phyloP scores from a whole-genome alignment of 2,113 vertebrate species.

The Parus major region DNA sequence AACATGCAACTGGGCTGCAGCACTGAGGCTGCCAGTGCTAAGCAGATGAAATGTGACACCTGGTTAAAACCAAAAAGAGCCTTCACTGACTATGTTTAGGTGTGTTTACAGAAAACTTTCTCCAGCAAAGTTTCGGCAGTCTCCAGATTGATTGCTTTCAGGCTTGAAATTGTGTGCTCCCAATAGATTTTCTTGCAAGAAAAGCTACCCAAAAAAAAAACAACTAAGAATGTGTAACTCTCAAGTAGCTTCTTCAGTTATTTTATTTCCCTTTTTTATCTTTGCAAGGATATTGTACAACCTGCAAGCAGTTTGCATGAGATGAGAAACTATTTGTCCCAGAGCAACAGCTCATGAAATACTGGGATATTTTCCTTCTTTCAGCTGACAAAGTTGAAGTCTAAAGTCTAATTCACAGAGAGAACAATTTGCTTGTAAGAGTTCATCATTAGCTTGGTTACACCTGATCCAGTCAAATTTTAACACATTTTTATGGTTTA shows the following conservation, averaged over 20 bases:
- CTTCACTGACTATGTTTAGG: neutral
- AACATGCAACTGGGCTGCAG: neutral
- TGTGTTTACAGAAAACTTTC: neutral
- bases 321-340: neutral
- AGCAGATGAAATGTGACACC: neutral
- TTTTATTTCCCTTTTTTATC: neutral
- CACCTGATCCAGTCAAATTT: neutral
- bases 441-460: slow-evolving; percentile 9
- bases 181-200: neutral
- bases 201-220: neutral
- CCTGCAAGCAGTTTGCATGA: neutral
- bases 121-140: neutral
- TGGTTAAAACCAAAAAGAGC: neutral
- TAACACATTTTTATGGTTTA: neutral
- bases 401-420: neutral
- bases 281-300: neutral
- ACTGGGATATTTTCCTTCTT: neutral
- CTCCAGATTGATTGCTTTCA: neutral
- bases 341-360: neutral
- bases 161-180: neutral
- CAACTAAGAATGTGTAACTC: neutral
- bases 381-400: neutral
- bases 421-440: rapidly evolving
- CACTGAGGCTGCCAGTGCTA: neutral
- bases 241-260: neutral